Conservation (phyloP, 2,797 vertebrate species). For the Brotogeris chrysoptera region DNA sequence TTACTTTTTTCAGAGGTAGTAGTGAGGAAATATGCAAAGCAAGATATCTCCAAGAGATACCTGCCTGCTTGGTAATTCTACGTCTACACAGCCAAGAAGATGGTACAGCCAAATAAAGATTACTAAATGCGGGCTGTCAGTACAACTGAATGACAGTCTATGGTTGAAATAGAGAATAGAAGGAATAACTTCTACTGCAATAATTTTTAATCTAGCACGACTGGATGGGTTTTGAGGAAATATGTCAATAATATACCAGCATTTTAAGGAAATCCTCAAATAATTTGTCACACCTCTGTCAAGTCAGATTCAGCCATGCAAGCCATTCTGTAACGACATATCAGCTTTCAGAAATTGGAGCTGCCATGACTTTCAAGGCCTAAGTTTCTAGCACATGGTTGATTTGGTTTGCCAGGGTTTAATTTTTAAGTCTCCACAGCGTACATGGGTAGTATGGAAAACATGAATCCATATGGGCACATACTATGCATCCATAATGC, state of each 20-base stretch:
- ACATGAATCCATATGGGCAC: not conserved
- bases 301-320: not conserved
- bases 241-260: not conserved
- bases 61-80: not conserved
- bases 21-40: not conserved
- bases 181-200: not conserved
- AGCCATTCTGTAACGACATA: rapidly evolving
- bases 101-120: not conserved
- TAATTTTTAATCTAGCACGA: not conserved
- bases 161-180: not conserved
- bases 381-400: not conserved
- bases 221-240: not conserved
- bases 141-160: not conserved
- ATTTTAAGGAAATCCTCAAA: not conserved
- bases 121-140: not conserved
- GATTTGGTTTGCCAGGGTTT: not conserved
- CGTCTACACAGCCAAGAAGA: not conserved
- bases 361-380: not conserved
- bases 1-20: not conserved
- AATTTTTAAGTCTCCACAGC: not conserved
- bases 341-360: not conserved
- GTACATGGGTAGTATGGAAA: rapidly evolving
- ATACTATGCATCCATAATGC: rapidly evolving
- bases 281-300: not conserved
- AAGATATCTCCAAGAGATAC: not conserved